A percentile compares a stretch with the other conserved stretches of the same genome.
Evolutionary conservation across 2,113 vertebrate genomes (phyloP).

Genomic region (Asarcornis scutulata): DNA sequence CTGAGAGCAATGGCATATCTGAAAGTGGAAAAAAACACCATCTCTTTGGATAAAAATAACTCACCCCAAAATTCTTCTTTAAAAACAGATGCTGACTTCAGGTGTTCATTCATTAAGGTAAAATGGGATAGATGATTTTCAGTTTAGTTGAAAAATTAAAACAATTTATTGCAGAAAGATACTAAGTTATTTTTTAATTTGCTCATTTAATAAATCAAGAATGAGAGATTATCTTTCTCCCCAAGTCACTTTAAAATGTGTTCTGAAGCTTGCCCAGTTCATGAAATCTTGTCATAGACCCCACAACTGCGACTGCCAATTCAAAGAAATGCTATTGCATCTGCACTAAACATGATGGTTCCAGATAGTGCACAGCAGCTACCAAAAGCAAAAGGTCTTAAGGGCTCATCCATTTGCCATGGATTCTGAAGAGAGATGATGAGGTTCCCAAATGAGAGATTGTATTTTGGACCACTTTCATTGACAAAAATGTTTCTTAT

Average conservation of each 20-base stretch:
- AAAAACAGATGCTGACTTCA: neutral
- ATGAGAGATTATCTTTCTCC: neutral
- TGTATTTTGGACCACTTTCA: neutral
- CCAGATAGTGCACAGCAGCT: neutral
- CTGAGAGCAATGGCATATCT: neutral
- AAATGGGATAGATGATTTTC: neutral
- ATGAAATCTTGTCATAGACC: neutral
- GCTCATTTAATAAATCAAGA: neutral
- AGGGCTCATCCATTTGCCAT: neutral
- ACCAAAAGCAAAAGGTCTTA: neutral
- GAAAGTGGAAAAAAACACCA: conserved; percentile 8
- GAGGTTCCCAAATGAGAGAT: neutral
- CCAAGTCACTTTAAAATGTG: neutral
- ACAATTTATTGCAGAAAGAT: neutral
- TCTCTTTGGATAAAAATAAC: neutral
- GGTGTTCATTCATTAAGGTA: neutral
- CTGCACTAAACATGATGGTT: neutral
- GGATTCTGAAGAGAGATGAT: neutral
- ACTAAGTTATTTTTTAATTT: neutral
- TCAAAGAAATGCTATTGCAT: neutral
- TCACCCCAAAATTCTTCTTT: neutral
- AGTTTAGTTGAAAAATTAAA: neutral
- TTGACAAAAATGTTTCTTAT: neutral
- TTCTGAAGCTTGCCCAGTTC: neutral
- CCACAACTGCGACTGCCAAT: neutral